Base-by-base conservation (phyloP, 2,888 invertebrate genomes). In the Tubulanus polymorphus region DNA sequence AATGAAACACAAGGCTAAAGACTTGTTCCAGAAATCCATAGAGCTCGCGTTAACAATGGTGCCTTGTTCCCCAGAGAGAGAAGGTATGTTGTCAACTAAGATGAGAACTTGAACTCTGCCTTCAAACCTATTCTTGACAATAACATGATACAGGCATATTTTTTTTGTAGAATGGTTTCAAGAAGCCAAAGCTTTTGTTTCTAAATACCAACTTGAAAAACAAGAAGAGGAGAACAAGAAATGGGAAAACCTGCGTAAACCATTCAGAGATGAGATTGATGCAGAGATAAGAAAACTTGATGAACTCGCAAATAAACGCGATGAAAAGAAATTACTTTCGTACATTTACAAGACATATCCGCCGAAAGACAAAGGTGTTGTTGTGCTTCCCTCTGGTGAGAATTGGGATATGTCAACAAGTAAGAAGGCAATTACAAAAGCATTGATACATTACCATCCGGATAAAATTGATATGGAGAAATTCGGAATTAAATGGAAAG, bases 371-470 rank as follows among this genome's bases (percentile, higher is more conserved):
- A 27, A 27, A 27, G n/a, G 23, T n/a, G n/a, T 27, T 8, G 23
- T n/a, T 23, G 23, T 26, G 15, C 26, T 15, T 20, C n/a, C n/a
- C n/a, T n/a, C n/a, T n/a, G n/a, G n/a, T n/a, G n/a, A n/a, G n/a
- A n/a, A n/a, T n/a, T n/a, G n/a, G n/a, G n/a, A n/a, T n/a, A n/a
- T n/a, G n/a, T n/a, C n/a, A n/a, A n/a, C n/a, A n/a, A n/a, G n/a
- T n/a, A 63, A 65, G 53, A 66, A 64, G 45, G 25, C 58, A 3
- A 55, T 65, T 37, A 63, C 63, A 48, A 62, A 62, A 20, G 66
- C 70, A 0, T 55, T 67, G 10, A 53, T 62, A 6, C 68, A 70
- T 53, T 70, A 64, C 50, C 70, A 70, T 29, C 70, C 70, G 0
- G 70, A 70, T 55, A 55, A 60, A 15, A 61, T 65, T 30, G 55